Evolutionary conservation across 2,113 vertebrate genomes (phyloP).

Genomic region (Plotosus lineatus): DNA sequence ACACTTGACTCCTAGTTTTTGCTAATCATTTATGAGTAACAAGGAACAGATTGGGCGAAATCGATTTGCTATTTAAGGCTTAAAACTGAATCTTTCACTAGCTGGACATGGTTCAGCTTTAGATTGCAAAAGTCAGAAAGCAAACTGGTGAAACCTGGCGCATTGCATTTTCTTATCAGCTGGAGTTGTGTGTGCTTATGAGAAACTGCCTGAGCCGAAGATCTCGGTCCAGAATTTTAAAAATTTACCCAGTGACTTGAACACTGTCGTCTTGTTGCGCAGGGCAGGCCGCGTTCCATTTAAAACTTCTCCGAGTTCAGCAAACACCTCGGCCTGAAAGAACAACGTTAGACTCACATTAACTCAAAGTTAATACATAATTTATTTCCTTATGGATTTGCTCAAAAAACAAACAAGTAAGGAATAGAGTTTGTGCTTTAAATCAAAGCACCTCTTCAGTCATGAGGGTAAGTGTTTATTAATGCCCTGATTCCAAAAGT

Average conservation of each 20-base stretch:
- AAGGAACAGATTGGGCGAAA: not conserved
- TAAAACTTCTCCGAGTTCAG: slow-evolving; percentile 91
- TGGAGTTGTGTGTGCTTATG: not conserved
- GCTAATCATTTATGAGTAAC: not conserved
- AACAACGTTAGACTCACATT: not conserved
- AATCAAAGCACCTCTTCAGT: not conserved
- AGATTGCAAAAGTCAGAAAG: slow-evolving; percentile 28
- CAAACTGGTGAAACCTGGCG: not conserved
- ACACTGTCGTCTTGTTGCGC: slow-evolving; percentile 88
- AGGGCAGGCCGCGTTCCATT: slow-evolving; percentile 80
- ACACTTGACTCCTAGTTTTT: not conserved
- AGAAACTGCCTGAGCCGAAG: slow-evolving; percentile 2
- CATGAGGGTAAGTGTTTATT: not conserved
- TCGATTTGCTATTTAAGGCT: not conserved
- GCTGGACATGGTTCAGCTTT: not conserved
- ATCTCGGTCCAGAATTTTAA: not conserved
- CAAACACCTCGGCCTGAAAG: slow-evolving; percentile 84
- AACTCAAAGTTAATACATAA: not conserved
- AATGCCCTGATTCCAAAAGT: not conserved
- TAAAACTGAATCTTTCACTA: not conserved
- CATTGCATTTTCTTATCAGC: not conserved
- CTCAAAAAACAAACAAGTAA: not conserved
- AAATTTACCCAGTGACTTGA: slow-evolving; percentile 90
- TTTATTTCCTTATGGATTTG: not conserved
- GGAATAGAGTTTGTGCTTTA: not conserved